Conservation (phyloP, 1,140 invertebrate species). For the Aporrectodea caliginosa region DNA sequence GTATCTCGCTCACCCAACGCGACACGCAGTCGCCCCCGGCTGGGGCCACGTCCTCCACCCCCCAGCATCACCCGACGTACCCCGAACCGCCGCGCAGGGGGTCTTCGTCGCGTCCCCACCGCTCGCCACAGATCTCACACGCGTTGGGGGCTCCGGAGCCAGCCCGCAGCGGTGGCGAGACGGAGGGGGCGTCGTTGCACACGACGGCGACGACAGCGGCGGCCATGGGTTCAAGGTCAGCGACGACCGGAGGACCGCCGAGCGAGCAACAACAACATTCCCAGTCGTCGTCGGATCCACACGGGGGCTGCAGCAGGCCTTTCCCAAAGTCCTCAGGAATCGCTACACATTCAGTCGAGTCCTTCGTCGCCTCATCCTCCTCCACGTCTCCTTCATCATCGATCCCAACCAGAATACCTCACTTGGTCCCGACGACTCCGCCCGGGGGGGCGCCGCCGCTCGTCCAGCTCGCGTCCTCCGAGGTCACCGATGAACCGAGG, state of each 20-base stretch:
- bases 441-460: too few species aligned
- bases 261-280: neutral
- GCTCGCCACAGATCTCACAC: neutral
- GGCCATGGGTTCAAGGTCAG: too few species aligned
- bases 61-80: neutral
- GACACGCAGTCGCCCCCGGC: constrained; percentile 43
- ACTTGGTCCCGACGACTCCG: too few species aligned
- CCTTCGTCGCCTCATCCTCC: too few species aligned
- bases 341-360: neutral
- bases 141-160: too few species aligned
- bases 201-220: too few species aligned
- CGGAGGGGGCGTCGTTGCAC: neutral
- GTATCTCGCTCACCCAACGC: constrained; percentile 71
- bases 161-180: neutral
- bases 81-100: neutral
- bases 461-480: neutral
- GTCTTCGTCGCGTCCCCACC: neutral
- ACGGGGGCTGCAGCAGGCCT: too few species aligned
- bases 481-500: too few species aligned
- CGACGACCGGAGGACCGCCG: too few species aligned
- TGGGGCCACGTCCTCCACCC: constrained; percentile 37
- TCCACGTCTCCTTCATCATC: too few species aligned
- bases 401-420: too few species aligned
- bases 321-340: neutral
- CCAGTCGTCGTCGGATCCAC: neutral